A percentile compares a stretch with the other conserved stretches of the same genome.
Evolutionary conservation across 2,797 vertebrate genomes (phyloP).

Genomic region (Chloroceryle inda): DNA sequence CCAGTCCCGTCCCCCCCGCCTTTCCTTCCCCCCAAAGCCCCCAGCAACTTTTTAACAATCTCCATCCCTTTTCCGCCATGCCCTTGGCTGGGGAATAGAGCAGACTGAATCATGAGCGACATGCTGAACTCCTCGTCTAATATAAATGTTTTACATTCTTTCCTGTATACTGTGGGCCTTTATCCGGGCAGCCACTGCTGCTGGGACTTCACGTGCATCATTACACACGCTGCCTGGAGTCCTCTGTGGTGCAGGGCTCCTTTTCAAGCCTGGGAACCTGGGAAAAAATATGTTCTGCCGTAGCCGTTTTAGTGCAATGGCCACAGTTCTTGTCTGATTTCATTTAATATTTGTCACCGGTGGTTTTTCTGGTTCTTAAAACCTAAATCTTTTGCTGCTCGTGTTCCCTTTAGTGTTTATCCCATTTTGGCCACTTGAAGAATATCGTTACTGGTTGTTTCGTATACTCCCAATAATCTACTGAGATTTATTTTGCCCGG

Average conservation of each 20-base stretch:
- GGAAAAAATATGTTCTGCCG: neutral
- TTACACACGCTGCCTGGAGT: slow-evolving; percentile 27
- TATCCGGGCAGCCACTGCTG: slow-evolving; percentile 7
- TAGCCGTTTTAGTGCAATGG: neutral
- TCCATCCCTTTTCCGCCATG: slow-evolving; percentile 46
- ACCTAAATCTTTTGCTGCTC: neutral
- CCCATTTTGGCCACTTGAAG: neutral
- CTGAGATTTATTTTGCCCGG: neutral
- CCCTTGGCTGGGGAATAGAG: slow-evolving; percentile 43
- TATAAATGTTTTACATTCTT: slow-evolving; percentile 71
- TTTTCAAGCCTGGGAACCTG: slow-evolving; percentile 45
- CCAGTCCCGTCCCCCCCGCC: neutral
- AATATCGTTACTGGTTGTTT: neutral
- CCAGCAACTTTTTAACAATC: slow-evolving; percentile 64
- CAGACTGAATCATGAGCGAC: slow-evolving; percentile 42
- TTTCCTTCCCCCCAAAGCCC: neutral
- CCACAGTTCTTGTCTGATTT: neutral
- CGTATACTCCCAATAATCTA: neutral
- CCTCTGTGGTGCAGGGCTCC: neutral
- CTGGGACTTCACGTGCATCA: slow-evolving; percentile 58
- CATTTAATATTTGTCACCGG: neutral
- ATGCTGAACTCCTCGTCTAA: slow-evolving; percentile 47
- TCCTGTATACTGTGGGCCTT: slow-evolving; percentile 22
- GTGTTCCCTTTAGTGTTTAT: neutral
- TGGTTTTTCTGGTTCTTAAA: slow-evolving; percentile 5